phyloP scores from a whole-genome alignment of 2,888 invertebrate species.

The Sarcophaga caerulescens region DNA sequence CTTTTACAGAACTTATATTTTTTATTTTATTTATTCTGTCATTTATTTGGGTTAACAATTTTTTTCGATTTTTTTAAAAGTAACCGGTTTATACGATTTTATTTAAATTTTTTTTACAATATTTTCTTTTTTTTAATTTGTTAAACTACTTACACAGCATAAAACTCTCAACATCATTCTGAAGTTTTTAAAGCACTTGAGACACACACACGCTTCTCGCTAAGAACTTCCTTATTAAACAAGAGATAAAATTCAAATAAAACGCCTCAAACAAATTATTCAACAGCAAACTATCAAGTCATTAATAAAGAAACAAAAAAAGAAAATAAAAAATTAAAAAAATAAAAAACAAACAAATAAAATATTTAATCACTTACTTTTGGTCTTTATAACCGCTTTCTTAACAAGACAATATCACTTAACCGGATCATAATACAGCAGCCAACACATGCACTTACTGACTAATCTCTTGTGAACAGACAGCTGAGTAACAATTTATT shows the following conservation, averaged over 20 bases:
- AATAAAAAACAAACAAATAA: background rate
- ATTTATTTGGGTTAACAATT: too few relatives aligned
- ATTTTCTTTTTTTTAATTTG: background rate
- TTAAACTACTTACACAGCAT: constrained; percentile 39
- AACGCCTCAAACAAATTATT: background rate
- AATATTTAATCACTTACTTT: constrained; percentile 14
- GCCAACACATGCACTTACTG: background rate
- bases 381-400: constrained; percentile 13
- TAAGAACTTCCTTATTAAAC: constrained; percentile 1
- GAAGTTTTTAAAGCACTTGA: constrained; percentile 23
- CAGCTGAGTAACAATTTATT: constrained; percentile 36
- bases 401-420: constrained; percentile 2
- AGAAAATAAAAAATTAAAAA: background rate
- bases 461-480: background rate
- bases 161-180: constrained; percentile 36
- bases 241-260: background rate
- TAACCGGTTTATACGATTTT: too few relatives aligned
- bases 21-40: background rate
- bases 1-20: background rate
- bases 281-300: background rate
- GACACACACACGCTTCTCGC: background rate
- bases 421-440: constrained; percentile 5
- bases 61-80: too few relatives aligned
- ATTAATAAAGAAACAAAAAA: background rate
- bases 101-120: background rate